Base-by-base conservation (phyloP, 2,113 vertebrate genomes). In the Cichladusa arquata region DNA sequence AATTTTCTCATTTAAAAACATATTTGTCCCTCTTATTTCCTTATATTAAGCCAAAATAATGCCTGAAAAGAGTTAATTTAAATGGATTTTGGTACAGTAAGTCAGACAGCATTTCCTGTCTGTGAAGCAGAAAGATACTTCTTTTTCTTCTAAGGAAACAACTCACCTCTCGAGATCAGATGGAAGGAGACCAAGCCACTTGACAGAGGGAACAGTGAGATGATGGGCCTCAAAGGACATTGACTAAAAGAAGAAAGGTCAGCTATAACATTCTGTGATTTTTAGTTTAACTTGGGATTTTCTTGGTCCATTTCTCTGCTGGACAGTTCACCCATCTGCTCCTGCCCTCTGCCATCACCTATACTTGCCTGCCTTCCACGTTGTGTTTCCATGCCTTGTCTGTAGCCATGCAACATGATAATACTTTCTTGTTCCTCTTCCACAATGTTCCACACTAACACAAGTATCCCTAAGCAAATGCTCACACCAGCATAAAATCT, bases 181-280 rank as follows among this genome's bases (percentile, higher is more conserved):
- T 94, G 99, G 99, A 96, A 99, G 98, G 92, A 99, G 98, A 96
- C 99, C 99, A 90, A 99, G 98, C 99, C 99, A 99, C 98, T 98
- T 98, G 94, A 99, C 95, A 64, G 98, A 98, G 45, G 99, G 99
- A 95, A 99, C 99, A 2, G 99, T 99, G 97, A 99, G 99, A 91
- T 97, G 99, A 95, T 98, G 98, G 81, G 99, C 99, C 97, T 99
- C 99, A 96, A 99, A 99, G 71, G 99, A 99, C 99, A 99, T 99
- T 19, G 99, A 98, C 99, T 99, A 29, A 92, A 98, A 98, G 7
- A 93, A 81, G 88, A 94, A 93, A 92, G 66, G 76, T 53, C 48
- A 94, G 4, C 33, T 61, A 1, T 67, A 82, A 51, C 36, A 70
- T 22, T 73, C 65, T 54, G 29, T 48, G 64, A 77, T 36, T 57